Evolutionary conservation across 2,113 vertebrate genomes (phyloP), one percentile per base, ranked within the genome.

Genomic region (Vicugna pacos): DNA sequence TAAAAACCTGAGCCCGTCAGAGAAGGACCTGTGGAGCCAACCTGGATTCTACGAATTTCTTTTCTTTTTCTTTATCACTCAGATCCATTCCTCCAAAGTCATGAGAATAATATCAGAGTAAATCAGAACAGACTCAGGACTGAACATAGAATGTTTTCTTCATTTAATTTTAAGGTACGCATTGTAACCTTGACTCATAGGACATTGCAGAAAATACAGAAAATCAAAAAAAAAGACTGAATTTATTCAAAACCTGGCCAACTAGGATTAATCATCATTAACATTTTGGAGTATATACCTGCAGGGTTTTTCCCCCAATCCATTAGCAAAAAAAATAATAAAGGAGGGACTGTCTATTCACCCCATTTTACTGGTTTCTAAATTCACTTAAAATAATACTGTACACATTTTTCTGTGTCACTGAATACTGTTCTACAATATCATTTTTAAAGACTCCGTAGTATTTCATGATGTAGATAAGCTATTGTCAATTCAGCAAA

Each of bases 391-490:
- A 88, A 20, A 50, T 38, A 86, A 24, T 50, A 73, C 20, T 46
- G 4, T 32, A 52, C 26, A 75, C 19, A 70, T 76, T 56, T 82
- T 84, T 88, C 28, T 60, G 8, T 60, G 70, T 79, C 80, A 90
- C 58, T 46, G 64, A 95, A 89, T 73, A 64, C 30, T 80, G 22
- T 38, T 48, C 69, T 84, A 26, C 3, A 22, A 22, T 22, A 73
- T 82, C n/a, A 91, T 81, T 82, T 90, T 82, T 19, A 96, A 88
- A 92, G 22, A n/a, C 30, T 54, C 9, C 15, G 1, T 15, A 79
- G 42, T 62, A 90, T 64, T 94, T 94, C 19, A 82, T 48, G 32
- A 80, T 38, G 75, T 3, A 81, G 22, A 92, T 58, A 84, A 82
- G 62, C 54, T 72, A 62, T 60, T 91, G 62, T 72, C 52, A 32